Base-by-base conservation (phyloP, 2,797 vertebrate species). In the Trematomus bernacchii region DNA sequence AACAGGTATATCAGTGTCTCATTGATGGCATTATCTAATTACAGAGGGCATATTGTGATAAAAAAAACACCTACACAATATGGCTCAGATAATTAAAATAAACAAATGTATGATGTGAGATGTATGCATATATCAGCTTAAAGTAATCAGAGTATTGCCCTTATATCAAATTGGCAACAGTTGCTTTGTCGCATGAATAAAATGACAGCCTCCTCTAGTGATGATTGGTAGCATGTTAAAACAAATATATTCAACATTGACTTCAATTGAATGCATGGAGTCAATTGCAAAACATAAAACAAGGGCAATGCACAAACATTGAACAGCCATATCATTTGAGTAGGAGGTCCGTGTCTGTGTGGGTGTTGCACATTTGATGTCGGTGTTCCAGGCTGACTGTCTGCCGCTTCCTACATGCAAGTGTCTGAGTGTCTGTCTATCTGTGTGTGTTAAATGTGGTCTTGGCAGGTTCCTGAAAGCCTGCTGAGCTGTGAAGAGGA, bases 401-500 rank as follows among this genome's bases (percentile, higher is more conserved):
- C 79, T 85, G 79, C 65, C 43, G 4, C 67, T 62, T 80, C 66
- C 59, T 71, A 52, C 60, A 62, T 62, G 71, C 48, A 59, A 19
- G 73, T 66, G 69, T 70, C 27, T 77, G 59, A 62, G 84, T 57
- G 59, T 74, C 48, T 51, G 71, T 80, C 53, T 58, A n/a, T 83
- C 42, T 75, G 63, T 71, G 79, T 82, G 86, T 80, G 79, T 81
- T 82, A 76, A 91, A 84, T 76, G 81, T 89, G 86, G 88, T 86
- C 87, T 74, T 90, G 87, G 84, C 90, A 84, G 86, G 80, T 80
- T 88, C 68, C 66, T 68, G 66, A 76, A 73, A 80, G 80, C 89
- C 82, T 27, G 85, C 92, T 88, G 92, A 86, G 91, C 83, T 30
- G 80, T 85, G 82, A 91, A 89, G 84, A 88, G 83, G 85, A 86